Conservation (phyloP, 2,888 invertebrate genomes). For the Auanema sp. region DNA sequence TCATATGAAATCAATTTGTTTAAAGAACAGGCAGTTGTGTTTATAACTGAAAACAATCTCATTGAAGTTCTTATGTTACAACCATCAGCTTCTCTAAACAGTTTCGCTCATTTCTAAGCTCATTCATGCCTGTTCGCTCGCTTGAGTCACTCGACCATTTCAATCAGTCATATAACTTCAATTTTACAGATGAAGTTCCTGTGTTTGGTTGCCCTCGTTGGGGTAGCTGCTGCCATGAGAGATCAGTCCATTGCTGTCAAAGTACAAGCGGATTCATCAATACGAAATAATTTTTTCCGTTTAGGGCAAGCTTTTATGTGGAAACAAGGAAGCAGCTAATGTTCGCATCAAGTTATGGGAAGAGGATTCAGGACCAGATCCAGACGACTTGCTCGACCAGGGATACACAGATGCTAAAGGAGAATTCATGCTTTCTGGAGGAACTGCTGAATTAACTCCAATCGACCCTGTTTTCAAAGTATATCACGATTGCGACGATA, state of each 20-base stretch:
- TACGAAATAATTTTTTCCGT: conserved; percentile 17
- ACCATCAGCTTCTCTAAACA: no score
- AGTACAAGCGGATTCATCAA: not conserved
- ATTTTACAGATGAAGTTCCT: conserved; percentile 10
- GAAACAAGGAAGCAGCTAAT: conserved; percentile 32
- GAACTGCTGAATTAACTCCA: conserved; percentile 46
- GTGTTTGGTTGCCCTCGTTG: conserved; percentile 11
- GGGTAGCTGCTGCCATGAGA: conserved; percentile 24
- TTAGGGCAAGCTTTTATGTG: conserved; percentile 42
- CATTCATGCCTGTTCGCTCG: no score
- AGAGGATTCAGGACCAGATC: conserved; percentile 49
- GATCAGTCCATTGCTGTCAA: conserved; percentile 50
- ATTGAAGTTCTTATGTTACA: no score
- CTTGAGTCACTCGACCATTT: no score
- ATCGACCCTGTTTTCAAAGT: conserved; percentile 53
- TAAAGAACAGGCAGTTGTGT: no score
- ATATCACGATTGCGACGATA: conserved; percentile 51
- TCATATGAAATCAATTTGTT: no score
- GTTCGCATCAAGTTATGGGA: conserved; percentile 52
- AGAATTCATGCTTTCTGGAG: conserved; percentile 33
- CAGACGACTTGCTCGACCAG: conserved; percentile 47
- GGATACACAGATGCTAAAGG: conserved; percentile 49
- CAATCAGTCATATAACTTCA: not conserved
- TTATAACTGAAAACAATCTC: no score
- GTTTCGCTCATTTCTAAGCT: no score